Base-by-base conservation (phyloP, 2,888 invertebrate genomes). In the Laspeyria flexula region DNA sequence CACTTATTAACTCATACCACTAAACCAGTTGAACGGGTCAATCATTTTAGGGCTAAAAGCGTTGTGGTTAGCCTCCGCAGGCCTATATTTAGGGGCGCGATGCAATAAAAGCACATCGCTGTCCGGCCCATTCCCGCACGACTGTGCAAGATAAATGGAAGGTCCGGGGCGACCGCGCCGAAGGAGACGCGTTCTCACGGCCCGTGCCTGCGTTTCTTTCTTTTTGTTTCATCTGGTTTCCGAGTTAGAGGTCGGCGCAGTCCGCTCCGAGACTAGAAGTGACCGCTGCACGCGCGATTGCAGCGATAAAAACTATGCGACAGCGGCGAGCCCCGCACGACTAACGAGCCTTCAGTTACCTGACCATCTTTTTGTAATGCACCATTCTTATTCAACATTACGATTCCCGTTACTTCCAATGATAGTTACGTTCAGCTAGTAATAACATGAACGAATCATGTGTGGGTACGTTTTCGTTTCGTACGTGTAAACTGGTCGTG, bases 61-160 rank as follows among this genome's bases (percentile, higher is more conserved):
- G 78, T 81, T 78, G 81, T 81, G 81, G 79, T 79, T 77, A 77
- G 74, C 81, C 79, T 85, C 77, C 77, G 63, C 81, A 86, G 75
- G 83, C 86, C 89, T 90, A 91, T 91, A 90, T 90, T 90, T 90
- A 91, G 86, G 88, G 87, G 83, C 83, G 84, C 83, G 78, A 86
- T 84, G 86, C 90, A 90, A 92, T 90, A 92, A 90, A 89, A 91
- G 86, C 85, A 90, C 86, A 84, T 85, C 81, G 83, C 79, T 83
- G 83, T 80, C 84, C 86, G 82, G 81, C 81, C 85, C 88, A 88
- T 88, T 88, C 90, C 86, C 86, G 86, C 91, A 91, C 91, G 91
- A 91, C 90, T 83, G 85, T 90, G 83, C 84, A 86, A 90, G 90
- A 91, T 92, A 91, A 92, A 92, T 90, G 90, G 86, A 82, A 79